Evolutionary conservation across 2,797 vertebrate species (phyloP), one percentile per base, ranked within the genome.

Genomic region (Poecilia wingei): DNA sequence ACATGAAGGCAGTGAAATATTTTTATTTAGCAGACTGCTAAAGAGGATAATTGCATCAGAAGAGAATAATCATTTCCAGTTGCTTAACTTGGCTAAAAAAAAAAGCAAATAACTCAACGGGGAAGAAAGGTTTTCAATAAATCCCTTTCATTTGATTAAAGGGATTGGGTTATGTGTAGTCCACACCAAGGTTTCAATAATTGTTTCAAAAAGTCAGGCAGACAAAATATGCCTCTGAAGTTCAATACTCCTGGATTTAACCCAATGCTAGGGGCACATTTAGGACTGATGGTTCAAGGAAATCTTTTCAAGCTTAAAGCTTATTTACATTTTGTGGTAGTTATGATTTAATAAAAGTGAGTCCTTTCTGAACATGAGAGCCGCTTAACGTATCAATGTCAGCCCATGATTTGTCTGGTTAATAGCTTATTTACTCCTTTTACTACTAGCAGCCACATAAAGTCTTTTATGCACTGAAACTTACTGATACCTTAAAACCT

Each of bases 41-140:
- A 86, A 84, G 88, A 87, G 84, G 91, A 88, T 80, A 88, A 92
- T 89, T 76, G 78, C 66, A 82, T 59, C 43, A 36, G 59, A 84
- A 88, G 80, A 82, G 74, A 89, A 82, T 90, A 88, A 91, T 90
- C 86, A 82, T 85, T 90, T 91, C 83, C 88, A 93, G 85, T 92
- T 91, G 82, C 93, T 88, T 83, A 57, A 84, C 81, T 93, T 93
- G 87, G 86, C 84, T 70, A 49, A 59, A 78, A 78, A 61, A 85
- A 41, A 41, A 41, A 31, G 68, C 57, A 89, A 81, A 89, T 59
- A 74, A 80, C 41, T 78, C 84, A 69, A 82, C 61, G 36, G 25
- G 41, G 57, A 78, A 43, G 43, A 55, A 82, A 59, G 51, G 66
- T 72, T 75, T 57, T 74, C 75, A 31, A 5, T 72, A 76, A 41